Evolutionary conservation across 2,888 invertebrate genomes (phyloP).

Genomic region (Acanthosepion pharaonis): DNA sequence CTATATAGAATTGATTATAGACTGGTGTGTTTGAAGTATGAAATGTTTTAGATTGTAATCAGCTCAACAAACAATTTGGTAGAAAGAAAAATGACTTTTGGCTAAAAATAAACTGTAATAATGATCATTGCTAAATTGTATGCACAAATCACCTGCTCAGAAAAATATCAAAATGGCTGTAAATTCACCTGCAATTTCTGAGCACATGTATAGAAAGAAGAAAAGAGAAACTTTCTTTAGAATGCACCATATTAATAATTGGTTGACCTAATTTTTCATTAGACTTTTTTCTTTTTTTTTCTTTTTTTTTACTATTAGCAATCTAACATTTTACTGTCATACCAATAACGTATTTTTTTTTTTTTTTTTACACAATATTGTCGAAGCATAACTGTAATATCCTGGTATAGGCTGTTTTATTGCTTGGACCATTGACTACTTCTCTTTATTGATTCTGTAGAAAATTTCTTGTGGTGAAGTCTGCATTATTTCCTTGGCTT

Average conservation of each 20-base stretch:
- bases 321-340: too few species aligned
- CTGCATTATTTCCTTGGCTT: neutral
- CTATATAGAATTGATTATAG: too few species aligned
- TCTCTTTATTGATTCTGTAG: neutral
- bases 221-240: neutral
- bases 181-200: neutral
- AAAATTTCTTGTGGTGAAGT: neutral
- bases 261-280: too few species aligned
- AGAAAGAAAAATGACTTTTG: neutral
- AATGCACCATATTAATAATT: too few species aligned
- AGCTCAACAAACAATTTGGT: neutral
- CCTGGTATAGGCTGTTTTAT: neutral
- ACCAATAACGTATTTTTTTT: too few species aligned
- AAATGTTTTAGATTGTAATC: too few species aligned
- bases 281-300: too few species aligned
- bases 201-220: neutral
- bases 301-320: too few species aligned
- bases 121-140: neutral
- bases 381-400: neutral
- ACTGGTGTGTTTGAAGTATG: too few species aligned
- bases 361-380: neutral
- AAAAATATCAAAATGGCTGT: neutral
- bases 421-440: neutral
- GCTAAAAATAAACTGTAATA: constrained; percentile 8
- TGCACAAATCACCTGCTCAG: neutral